Base-by-base conservation (phyloP, 2,797 vertebrate species). In the Valencia hispanica region DNA sequence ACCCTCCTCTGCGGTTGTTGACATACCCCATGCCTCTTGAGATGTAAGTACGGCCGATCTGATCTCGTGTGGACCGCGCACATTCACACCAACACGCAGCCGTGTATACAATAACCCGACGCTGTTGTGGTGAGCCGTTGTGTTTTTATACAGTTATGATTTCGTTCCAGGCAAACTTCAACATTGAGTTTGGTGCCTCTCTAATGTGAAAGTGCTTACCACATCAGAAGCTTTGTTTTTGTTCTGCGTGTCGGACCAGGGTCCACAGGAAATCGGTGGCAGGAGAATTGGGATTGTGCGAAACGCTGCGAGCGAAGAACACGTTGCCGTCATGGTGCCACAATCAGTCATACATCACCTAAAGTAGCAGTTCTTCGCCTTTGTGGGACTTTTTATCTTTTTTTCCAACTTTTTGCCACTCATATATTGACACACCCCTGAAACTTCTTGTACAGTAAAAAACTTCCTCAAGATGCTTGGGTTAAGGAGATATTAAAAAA, bases 1-100 rank as follows among this genome's bases (percentile, higher is more conserved):
- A 88, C 84, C 78, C 70, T 83, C 87, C 79, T 89, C 76, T 51
- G 77, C 70, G 80, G 83, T 80, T 82, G 86, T 77, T 90, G 90
- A 91, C 85, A 84, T 84, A 83, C 74, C 79, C 76, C 55, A 22
- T 20, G 27, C 27, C 72, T 55, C 55, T 34, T 6, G 27, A 73
- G 55, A 45, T 47, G 39, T 1, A 59, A 59, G 53, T 45, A 0
- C 72, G 36, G 51, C 55, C 51, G 74, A 81, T 63, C 57, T 14
- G 68, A 34, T 73, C 73, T 78, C 68, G 53, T 30, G 65, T 39
- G 36, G 41, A 70, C 36, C 20, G 27, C 18, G 50, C 43, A 47
- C 18, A 47, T 74, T 74, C 59, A 61, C 36, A 7, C 45, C 47
- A 51, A 57, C 57, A 30, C 11, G 22, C 51, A 32, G 70, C 68